Percentiles rank a stretch among this genome's conserved stretches.
These are phyloP conservation scores for Palaemon carinicauda DNA, from an alignment of 1,140 invertebrate genomes.

Conservation along the genomic window DNA sequence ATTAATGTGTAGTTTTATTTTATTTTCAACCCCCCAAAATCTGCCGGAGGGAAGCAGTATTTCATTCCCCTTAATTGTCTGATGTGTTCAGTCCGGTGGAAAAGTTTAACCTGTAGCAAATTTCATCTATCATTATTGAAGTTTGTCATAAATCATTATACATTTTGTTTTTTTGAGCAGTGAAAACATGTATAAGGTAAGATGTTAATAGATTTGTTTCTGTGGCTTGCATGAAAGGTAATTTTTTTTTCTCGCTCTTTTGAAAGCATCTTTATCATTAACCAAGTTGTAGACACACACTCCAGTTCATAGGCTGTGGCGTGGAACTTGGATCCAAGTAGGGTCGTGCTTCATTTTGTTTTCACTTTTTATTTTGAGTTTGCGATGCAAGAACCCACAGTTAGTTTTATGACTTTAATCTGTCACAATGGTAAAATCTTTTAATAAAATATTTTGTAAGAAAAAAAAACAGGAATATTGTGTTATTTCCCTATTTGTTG, in stretches of 20 bases:
- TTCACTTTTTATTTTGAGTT: constrained; percentile 29
- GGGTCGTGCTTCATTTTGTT: constrained; percentile 5
- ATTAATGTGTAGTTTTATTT: too few species aligned
- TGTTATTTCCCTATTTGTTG: background rate
- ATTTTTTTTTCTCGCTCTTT: too few species aligned
- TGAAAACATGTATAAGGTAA: constrained; percentile 30
- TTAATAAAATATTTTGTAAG: constrained; percentile 55
- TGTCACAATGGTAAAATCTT: constrained; percentile 50
- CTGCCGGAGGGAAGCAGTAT: background rate
- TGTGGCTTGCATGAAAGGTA: constrained; percentile 39
- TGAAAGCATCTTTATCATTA: too few species aligned
- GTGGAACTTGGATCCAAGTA: constrained; percentile 20
- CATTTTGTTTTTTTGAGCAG: constrained; percentile 28
- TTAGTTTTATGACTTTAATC: constrained; percentile 34
- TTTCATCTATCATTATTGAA: constrained; percentile 39
- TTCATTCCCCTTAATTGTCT: constrained; percentile 21
- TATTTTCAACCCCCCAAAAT: too few species aligned
- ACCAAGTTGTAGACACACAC: too few species aligned
- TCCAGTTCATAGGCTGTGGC: too few species aligned
- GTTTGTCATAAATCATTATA: constrained; percentile 49
- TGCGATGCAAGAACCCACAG: constrained; percentile 41
- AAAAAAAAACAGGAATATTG: background rate
- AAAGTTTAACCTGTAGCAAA: constrained; percentile 15
- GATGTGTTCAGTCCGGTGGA: constrained; percentile 44
- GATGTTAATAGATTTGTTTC: constrained; percentile 38